Evolutionary conservation across 2,797 vertebrate species (phyloP), one percentile per base, ranked within the genome.

Genomic region (Helarctos malayanus): DNA sequence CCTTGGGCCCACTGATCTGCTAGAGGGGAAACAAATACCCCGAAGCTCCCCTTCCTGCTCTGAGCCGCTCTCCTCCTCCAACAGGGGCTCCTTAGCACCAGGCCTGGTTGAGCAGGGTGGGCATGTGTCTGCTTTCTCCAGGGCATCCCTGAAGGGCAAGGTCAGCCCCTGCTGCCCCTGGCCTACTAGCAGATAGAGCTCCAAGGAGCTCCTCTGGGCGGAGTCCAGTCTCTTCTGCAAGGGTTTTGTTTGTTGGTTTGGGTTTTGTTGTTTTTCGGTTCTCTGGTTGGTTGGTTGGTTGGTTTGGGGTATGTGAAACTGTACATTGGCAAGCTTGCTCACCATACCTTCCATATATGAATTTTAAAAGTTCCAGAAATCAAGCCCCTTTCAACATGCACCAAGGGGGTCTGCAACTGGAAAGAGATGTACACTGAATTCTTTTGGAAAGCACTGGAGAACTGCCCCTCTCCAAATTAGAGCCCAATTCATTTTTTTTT

Each of bases 351-450:
- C 52, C 21, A 84, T 4, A 80, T 19, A 47, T 63, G 35, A 47
- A 54, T 38, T 80, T 61, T 3, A 21, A 93, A 97, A 89, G 57
- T 69, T 81, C 25, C 76, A 93, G 49, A 93, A 87, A 69, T 68
- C 29, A 65, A 75, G 47, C 79, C 38, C 49, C 92, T 81, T 91
- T 59, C 45, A 87, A n/a, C 45, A 87, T 9, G 23, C 15, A 47
- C 16, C n/a, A 9, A 10, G 13, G 41, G 27, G 29, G 4, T 21
- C 57, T 90, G 27, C n/a, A 32, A 16, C 45, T 29, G n/a, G 35
- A 15, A 69, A 54, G 35, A 84, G 35, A 68, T 19, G 5, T 7
- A 38, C 0, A 5, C 7, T 27, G 49, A 54, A 57, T 65, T 68
- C n/a, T 82, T 94, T 47, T n/a, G 23, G 47, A 89, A 88, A 69